Conservation (phyloP, 2,113 vertebrate species). For the Prinia subflava region DNA sequence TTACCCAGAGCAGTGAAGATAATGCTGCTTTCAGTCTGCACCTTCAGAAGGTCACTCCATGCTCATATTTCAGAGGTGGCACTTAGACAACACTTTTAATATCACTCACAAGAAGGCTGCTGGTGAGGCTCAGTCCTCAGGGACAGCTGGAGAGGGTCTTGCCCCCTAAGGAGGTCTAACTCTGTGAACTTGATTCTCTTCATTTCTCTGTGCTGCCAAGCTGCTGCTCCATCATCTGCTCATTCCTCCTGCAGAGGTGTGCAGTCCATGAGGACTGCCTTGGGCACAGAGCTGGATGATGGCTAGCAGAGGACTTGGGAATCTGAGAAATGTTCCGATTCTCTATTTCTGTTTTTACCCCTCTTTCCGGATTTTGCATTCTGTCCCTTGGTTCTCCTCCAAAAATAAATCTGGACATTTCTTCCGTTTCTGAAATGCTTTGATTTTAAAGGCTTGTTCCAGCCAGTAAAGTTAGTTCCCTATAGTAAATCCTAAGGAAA, state of each 20-base stretch:
- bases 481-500: neutral
- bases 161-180: neutral
- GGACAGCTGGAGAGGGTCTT: neutral
- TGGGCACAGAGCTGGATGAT: neutral
- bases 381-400: neutral
- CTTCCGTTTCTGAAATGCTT: neutral
- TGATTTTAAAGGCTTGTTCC: conserved; percentile 1
- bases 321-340: neutral
- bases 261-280: neutral
- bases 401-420: conserved; percentile 4
- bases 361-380: neutral
- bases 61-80: neutral
- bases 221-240: neutral
- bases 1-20: neutral
- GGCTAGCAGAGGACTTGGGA: neutral
- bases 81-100: neutral
- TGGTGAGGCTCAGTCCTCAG: neutral
- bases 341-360: neutral
- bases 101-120: neutral
- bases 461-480: neutral
- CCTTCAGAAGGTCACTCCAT: neutral
- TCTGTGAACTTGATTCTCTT: neutral
- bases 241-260: neutral
- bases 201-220: neutral
- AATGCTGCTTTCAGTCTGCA: neutral